phyloP scores from a whole-genome alignment of 2,113 vertebrate species.

The Periophthalmus modestus region DNA sequence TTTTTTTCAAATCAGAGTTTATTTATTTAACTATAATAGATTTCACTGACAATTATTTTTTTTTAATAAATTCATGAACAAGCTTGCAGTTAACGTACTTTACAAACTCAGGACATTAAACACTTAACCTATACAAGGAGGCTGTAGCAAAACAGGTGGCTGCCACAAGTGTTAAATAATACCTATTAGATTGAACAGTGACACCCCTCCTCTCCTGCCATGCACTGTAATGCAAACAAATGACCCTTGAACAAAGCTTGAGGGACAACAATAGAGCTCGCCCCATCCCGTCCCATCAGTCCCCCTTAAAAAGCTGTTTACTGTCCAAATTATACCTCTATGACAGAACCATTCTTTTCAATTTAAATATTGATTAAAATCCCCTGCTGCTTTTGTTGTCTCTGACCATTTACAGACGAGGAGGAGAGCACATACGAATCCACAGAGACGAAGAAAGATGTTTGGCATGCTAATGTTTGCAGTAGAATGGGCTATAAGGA shows the following conservation, averaged over 20 bases:
- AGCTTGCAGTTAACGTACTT: background rate
- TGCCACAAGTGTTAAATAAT: constrained; percentile 64
- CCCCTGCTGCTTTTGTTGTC: constrained; percentile 31
- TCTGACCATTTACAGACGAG: background rate
- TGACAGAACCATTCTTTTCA: constrained; percentile 55
- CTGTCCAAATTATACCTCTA: constrained; percentile 48
- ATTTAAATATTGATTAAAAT: constrained; percentile 58
- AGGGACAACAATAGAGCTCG: constrained; percentile 20
- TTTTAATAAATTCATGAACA: too few species aligned
- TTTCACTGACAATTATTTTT: too few species aligned
- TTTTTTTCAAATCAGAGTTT: too few species aligned
- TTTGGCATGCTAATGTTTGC: constrained; percentile 31
- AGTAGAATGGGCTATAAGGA: background rate
- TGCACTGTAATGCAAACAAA: constrained; percentile 64
- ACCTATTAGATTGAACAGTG: constrained; percentile 53
- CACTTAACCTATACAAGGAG: background rate
- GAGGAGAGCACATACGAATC: constrained; percentile 18
- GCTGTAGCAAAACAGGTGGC: constrained; percentile 14
- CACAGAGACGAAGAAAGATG: constrained; percentile 26
- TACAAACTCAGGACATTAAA: background rate
- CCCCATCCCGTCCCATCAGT: constrained; percentile 19
- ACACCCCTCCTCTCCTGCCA: constrained; percentile 57
- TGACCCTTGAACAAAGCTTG: constrained; percentile 56
- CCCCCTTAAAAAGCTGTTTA: constrained; percentile 37
- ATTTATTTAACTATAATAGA: too few species aligned